A percentile compares a stretch with the other conserved stretches of the same genome.
These are phyloP conservation scores for Salvelinus sp. DNA, from an alignment of 2,113 vertebrate genomes.

Conservation along the genomic window DNA sequence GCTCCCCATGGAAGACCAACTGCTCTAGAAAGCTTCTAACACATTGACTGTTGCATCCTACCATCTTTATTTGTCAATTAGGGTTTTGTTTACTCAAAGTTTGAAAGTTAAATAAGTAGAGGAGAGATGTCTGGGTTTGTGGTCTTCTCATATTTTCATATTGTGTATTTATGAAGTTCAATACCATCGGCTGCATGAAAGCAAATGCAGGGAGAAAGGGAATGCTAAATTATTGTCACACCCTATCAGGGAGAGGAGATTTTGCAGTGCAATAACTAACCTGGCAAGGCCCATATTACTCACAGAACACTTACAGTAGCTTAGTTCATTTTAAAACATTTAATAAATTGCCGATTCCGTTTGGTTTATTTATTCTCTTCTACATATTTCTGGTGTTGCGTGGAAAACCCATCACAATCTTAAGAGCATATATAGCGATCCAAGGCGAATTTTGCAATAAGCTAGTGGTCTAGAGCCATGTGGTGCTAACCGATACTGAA, in stretches of 20 bases:
- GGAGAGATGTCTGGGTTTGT: neutral
- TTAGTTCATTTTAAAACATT: too few relatives aligned
- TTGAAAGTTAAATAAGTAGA: conserved; percentile 14
- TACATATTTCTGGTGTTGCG: neutral
- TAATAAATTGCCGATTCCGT: neutral
- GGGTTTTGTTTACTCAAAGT: conserved; percentile 19
- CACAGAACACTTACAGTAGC: neutral
- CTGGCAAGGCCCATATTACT: neutral
- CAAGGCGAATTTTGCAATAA: neutral
- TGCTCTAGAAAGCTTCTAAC: conserved; percentile 37
- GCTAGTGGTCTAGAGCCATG: neutral
- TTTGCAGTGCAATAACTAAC: neutral
- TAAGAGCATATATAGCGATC: neutral
- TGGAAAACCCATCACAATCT: too few relatives aligned
- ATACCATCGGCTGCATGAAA: conserved; percentile 1
- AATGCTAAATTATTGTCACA: neutral
- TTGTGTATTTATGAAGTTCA: neutral
- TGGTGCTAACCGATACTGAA: neutral
- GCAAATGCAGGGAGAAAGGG: neutral
- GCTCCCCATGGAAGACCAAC: conserved; percentile 18
- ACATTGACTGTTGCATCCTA: conserved; percentile 8
- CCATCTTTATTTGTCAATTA: conserved; percentile 40
- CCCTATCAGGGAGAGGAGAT: neutral
- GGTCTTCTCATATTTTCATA: neutral
- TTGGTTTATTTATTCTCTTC: neutral